These are phyloP conservation scores for Netelia fuscicornis DNA, from an alignment of 2,888 invertebrate species.

Conservation along the genomic window DNA sequence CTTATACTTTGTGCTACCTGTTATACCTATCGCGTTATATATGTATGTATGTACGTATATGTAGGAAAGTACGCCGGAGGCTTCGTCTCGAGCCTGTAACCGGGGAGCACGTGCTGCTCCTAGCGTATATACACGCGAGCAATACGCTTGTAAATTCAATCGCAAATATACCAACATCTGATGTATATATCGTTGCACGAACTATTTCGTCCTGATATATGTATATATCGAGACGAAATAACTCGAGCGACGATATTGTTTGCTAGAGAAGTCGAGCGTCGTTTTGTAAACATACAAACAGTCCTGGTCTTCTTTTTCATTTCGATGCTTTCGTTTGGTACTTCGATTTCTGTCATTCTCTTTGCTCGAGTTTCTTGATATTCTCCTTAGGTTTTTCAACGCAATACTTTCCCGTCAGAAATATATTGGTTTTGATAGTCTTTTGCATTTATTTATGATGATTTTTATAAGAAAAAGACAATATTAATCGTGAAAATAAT, in stretches of 20 bases:
- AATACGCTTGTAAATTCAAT: conserved; percentile 80
- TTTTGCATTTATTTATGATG: too few relatives aligned
- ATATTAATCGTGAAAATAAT: too few relatives aligned
- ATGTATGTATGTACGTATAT: not conserved
- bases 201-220: not conserved
- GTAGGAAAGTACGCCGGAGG: conserved; percentile 10
- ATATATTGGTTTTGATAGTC: too few relatives aligned
- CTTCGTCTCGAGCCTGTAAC: conserved; percentile 45
- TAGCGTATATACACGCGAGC: conserved; percentile 52
- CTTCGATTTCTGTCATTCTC: conserved; percentile 1
- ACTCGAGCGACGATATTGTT: conserved; percentile 74
- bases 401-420: not conserved
- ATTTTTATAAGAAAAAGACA: too few relatives aligned
- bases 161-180: conserved; percentile 63
- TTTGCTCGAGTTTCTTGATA: not conserved
- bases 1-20: conserved; percentile 39
- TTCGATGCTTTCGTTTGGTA: conserved; percentile 43
- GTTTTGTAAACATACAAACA: not conserved
- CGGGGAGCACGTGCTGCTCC: conserved; percentile 64
- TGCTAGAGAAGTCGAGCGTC: conserved; percentile 66
- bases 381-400: not conserved
- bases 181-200: not conserved
- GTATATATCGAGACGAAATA: conserved; percentile 74
- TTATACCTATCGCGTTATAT: not conserved
- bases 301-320: conserved; percentile 66